A percentile compares a stretch with the other conserved stretches of the same genome.
These are phyloP conservation scores for Phasianus colchicus DNA, from an alignment of 2,113 vertebrate genomes.

Conservation along the genomic window DNA sequence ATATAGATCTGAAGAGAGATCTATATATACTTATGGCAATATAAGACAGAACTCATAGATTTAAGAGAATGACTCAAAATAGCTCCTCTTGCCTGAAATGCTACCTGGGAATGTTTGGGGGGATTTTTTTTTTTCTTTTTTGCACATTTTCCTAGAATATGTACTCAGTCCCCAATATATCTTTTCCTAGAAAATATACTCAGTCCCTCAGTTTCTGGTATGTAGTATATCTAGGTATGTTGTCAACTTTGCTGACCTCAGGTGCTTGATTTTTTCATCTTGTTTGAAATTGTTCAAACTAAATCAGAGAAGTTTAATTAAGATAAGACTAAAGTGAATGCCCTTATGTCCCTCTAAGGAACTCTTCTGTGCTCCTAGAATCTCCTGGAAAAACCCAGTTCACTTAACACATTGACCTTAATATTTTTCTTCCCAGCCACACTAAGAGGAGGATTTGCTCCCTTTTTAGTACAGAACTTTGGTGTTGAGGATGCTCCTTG, in stretches of 20 bases:
- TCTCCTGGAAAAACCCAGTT: background rate
- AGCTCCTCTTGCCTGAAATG: background rate
- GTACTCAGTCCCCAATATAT: background rate
- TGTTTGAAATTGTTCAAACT: background rate
- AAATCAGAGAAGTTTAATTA: background rate
- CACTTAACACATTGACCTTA: background rate
- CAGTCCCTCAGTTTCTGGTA: background rate
- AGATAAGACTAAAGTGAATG: background rate
- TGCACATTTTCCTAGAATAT: background rate
- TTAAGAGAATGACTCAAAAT: background rate
- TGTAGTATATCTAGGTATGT: background rate
- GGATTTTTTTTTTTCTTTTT: background rate
- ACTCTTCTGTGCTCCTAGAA: background rate
- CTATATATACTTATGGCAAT: background rate
- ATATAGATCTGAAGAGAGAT: background rate
- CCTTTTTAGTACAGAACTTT: background rate
- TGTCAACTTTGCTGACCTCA: background rate
- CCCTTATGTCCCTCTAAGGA: fast-evolving
- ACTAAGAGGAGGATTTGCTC: background rate
- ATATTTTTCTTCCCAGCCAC: background rate
- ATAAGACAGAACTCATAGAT: background rate
- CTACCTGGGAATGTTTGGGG: background rate
- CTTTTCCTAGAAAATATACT: background rate
- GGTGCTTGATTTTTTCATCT: background rate
- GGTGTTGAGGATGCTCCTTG: background rate